Percentiles rank a stretch among this genome's conserved stretches.
Evolutionary conservation across 2,797 vertebrate genomes (phyloP).

Genomic region (Cossypha niveicapilla): DNA sequence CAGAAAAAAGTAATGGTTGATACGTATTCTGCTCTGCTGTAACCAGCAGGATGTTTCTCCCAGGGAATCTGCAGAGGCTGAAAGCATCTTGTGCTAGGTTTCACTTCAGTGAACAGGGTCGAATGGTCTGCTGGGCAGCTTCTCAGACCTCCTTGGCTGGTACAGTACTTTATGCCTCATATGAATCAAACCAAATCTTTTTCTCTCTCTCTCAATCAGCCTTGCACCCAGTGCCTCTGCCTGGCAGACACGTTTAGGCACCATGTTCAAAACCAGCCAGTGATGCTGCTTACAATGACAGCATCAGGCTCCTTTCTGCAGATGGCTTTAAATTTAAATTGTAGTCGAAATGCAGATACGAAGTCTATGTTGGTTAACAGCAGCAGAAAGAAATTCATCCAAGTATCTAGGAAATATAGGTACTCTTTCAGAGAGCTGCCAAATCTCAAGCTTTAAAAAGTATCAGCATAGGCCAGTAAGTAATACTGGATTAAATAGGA

Average conservation of each 20-base stretch:
- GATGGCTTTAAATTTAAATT: not conserved
- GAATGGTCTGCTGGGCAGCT: not conserved
- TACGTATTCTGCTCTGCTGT: not conserved
- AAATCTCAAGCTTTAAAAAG: not conserved
- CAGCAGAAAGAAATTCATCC: not conserved
- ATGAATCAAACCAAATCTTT: not conserved
- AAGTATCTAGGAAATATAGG: not conserved
- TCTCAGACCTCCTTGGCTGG: not conserved
- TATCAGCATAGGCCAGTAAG: not conserved
- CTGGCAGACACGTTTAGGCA: not conserved
- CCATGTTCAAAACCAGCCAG: not conserved
- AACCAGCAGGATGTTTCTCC: not conserved
- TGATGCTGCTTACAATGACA: not conserved
- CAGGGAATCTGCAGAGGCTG: not conserved
- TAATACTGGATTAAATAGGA: not conserved
- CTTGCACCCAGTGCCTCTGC: not conserved
- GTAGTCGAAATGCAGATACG: not conserved
- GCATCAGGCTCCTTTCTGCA: not conserved
- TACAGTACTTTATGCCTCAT: not conserved
- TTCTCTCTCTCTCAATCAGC: not conserved
- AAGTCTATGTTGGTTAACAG: not conserved
- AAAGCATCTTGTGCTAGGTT: not conserved
- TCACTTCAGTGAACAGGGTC: not conserved
- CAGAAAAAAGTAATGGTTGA: not conserved
- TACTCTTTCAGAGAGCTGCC: not conserved